Evolutionary conservation across 2,113 vertebrate species (phyloP), one percentile per base, ranked within the genome.

Genomic region (Upupa epops): DNA sequence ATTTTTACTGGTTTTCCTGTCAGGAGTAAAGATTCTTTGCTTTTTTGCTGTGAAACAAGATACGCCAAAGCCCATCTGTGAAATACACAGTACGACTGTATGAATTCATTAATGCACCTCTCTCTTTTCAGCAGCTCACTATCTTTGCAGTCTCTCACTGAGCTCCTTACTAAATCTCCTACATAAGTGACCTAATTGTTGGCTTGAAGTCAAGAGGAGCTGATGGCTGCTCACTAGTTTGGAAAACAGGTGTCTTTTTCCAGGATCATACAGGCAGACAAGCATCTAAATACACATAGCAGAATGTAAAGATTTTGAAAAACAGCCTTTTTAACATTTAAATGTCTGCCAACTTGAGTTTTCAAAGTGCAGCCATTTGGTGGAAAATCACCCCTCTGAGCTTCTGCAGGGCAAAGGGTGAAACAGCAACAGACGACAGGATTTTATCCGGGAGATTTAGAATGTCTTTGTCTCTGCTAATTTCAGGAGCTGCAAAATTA

Each of bases 401-500:
- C 29, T 65, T 69, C 18, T 32, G 8, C 31, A 63, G 86, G 40
- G 91, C 79, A 89, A 74, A 91, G n/a, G 59, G 85, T 82, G 83
- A 94, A 76, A 83, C 32, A 1, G 83, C 74, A 92, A 72, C 88
- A 64, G 91, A 77, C 58, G 88, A 92, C 73, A 49, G 81, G 84
- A 85, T 91, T 89, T 73, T 46, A 87, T 86, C 63, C 13, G 40
- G 29, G 91, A 58, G 71, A 90, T 88, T 87, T 63, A 93, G 68
- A 93, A 92, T 78, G 88, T 84, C 89, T 91, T 72, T 65, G 89
- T 93, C 93, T 95, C 69, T 69, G 60, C 63, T 94, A 93, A 93
- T 94, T 96, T 95, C 56, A 90, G 73, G 61, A 95, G 77, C 81
- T 91, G 60, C 68, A 78, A 96, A 96, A 95, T 96, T 91, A 94